phyloP scores from a whole-genome alignment of 2,797 vertebrate genomes.

The Rousettus madagascariensis region DNA sequence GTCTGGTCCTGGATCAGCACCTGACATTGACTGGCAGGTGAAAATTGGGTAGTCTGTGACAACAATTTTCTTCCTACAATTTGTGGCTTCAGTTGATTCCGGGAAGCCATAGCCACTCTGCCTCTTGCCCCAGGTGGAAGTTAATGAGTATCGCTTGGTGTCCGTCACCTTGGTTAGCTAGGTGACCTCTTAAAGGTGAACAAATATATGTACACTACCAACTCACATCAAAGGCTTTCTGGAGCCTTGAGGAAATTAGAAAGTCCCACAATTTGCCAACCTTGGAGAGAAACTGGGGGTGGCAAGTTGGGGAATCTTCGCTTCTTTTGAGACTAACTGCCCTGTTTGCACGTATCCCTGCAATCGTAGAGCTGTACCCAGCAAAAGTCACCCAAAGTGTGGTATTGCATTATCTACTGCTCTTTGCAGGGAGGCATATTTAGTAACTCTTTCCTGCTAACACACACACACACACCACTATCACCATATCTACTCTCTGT shows the following conservation, averaged over 20 bases:
- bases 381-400: not conserved
- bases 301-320: not conserved
- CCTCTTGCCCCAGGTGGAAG: not conserved
- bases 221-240: not conserved
- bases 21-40: not conserved
- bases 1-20: not conserved
- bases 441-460: not conserved
- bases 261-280: not conserved
- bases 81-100: not conserved
- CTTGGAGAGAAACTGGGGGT: not conserved
- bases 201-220: constrained; percentile 2
- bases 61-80: not conserved
- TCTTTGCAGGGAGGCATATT: not conserved
- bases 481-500: not conserved
- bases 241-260: not conserved
- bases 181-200: not conserved
- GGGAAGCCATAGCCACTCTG: not conserved
- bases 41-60: not conserved
- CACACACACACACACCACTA: too few species aligned
- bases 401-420: not conserved
- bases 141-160: not conserved
- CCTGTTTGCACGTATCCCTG: not conserved
- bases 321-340: not conserved
- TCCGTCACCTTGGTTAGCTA: not conserved
- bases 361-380: not conserved